Conservation (phyloP, 2,888 invertebrate genomes). For the Heliconius sara region DNA sequence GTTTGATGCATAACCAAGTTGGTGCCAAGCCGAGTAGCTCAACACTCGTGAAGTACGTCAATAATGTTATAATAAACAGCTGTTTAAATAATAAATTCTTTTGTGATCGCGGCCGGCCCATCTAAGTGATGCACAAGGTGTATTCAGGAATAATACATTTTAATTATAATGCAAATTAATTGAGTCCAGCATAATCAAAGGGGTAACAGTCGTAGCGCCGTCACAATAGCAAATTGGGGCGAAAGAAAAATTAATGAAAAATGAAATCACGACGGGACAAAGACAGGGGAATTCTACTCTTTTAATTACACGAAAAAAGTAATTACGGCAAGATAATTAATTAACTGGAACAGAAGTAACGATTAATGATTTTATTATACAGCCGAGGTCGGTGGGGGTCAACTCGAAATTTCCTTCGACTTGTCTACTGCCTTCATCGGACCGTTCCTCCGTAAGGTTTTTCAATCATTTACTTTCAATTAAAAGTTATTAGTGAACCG, state of each 20-base stretch:
- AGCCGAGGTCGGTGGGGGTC: conserved; percentile 77
- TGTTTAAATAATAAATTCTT: conserved; percentile 43
- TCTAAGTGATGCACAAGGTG: conserved; percentile 46
- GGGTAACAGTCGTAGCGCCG: conserved; percentile 79
- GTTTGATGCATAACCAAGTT: conserved; percentile 7
- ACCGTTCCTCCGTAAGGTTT: conserved; percentile 54
- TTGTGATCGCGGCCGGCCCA: conserved; percentile 37
- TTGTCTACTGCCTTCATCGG: conserved; percentile 43
- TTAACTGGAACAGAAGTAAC: conserved; percentile 85
- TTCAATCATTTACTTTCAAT: conserved; percentile 70
- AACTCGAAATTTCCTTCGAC: conserved; percentile 77
- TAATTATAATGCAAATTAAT: conserved; percentile 83
- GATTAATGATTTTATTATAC: conserved; percentile 85
- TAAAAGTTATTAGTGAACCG: conserved; percentile 62
- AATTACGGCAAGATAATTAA: conserved; percentile 84
- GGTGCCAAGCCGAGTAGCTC: background rate
- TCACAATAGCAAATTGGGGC: conserved; percentile 85
- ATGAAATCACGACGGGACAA: conserved; percentile 83
- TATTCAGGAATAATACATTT: conserved; percentile 72
- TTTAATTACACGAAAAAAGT: conserved; percentile 85
- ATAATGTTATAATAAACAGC: conserved; percentile 33
- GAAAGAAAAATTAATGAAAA: conserved; percentile 84
- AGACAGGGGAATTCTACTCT: conserved; percentile 84
- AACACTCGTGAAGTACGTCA: conserved; percentile 6
- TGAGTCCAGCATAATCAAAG: conserved; percentile 81